Evolutionary conservation across 2,888 invertebrate species (phyloP), one percentile per base, ranked within the genome.

Genomic region (Oeneis ivallda): DNA sequence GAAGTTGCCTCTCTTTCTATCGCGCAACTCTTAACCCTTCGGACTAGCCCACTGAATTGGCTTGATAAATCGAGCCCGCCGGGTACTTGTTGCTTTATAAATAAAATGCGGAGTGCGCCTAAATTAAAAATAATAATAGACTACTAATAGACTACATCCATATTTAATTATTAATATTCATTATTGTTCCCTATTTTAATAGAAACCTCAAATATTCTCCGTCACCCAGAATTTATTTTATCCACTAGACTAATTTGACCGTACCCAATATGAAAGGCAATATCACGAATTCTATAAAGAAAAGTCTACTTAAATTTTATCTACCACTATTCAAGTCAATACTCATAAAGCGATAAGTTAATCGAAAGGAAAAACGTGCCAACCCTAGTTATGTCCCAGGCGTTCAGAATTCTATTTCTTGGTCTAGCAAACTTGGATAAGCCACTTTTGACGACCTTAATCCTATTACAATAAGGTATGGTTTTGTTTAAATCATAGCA

Each of bases 401-500:
- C 47, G 41, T 53, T 49, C 17, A 49, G 61, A 64, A 54, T 58
- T 65, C 63, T 54, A 60, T 68, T 65, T 56, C 65, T 65, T 19
- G 34, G 34, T 19, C 32, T 45, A 11, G 19, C 49, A 43, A 63
- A 43, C 19, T 53, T 58, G 32, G 11, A 17, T 32, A 34, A 7
- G 6, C 4, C 56, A 13, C 19, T 5, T 13, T 13, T 8, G 19
- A 19, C 15, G 19, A 56, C 17, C 17, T 19, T 15, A 39, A 41
- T 13, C 0, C 9, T 9, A 11, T 19, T 15, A 10, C 7, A 7
- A 39, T 13, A 39, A 56, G 56, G 56, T 39, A 11, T 56, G 9
- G 39, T 39, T 39, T 56, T 17, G 56, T 19, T n/a, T 17, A 19
- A 56, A 56, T 19, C 7, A 13, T 2, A 6, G 0, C 10, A 0